Evolutionary conservation across 1,140 invertebrate species (phyloP).

Genomic region (Meloidogyne hapla): DNA sequence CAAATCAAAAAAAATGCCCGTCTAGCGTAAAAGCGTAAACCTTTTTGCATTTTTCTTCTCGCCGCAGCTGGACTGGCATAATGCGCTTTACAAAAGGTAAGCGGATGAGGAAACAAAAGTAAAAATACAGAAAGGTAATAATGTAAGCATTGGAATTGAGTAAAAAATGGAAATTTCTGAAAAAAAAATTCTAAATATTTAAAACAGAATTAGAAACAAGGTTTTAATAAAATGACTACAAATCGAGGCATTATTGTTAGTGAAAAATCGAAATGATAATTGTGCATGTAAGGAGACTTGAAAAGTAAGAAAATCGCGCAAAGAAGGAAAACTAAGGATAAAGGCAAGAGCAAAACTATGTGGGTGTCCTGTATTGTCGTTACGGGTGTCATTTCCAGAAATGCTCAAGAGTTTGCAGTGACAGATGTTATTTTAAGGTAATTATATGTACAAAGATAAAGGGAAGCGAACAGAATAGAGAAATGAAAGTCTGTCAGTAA

Average conservation of each 20-base stretch:
- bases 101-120: background rate
- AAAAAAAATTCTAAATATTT: no score
- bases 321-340: background rate
- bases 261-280: background rate
- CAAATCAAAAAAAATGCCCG: constrained; percentile 46
- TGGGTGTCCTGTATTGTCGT: background rate
- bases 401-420: background rate
- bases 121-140: background rate
- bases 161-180: no score
- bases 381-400: background rate
- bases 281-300: background rate
- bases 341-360: background rate
- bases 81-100: background rate
- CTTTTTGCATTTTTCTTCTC: background rate
- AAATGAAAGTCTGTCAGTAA: constrained; percentile 1
- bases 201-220: no score
- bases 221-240: no score
- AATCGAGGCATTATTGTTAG: background rate
- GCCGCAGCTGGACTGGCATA: background rate
- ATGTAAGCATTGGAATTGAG: background rate
- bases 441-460: background rate
- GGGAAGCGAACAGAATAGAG: background rate
- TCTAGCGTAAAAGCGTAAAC: constrained; percentile 47
- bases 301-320: background rate
- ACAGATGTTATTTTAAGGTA: background rate